phyloP scores from a whole-genome alignment of 2,113 vertebrate genomes.

The Silurus glanis region DNA sequence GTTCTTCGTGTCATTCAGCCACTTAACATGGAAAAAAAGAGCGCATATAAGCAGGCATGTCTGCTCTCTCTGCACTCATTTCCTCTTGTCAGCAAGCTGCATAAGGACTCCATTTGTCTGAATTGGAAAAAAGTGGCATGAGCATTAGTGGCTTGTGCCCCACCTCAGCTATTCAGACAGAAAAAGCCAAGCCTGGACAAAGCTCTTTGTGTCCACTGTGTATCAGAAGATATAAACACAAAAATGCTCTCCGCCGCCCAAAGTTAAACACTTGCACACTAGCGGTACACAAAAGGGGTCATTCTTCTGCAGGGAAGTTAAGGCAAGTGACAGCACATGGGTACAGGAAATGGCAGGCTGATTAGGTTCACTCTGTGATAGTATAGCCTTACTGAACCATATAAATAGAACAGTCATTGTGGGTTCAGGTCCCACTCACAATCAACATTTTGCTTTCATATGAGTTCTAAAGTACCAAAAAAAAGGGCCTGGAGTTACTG shows the following conservation, averaged over 20 bases:
- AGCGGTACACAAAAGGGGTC: slow-evolving; percentile 83
- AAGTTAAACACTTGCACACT: slow-evolving; percentile 91
- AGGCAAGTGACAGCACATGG: slow-evolving; percentile 83
- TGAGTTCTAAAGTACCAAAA: not conserved
- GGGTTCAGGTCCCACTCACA: slow-evolving; percentile 58
- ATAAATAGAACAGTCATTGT: slow-evolving; percentile 89
- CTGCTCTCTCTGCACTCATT: slow-evolving; percentile 61
- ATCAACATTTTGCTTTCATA: not conserved
- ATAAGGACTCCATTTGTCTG: slow-evolving; percentile 62
- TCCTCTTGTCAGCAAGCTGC: slow-evolving; percentile 55
- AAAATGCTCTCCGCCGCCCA: slow-evolving; percentile 81
- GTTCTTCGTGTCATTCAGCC: slow-evolving; percentile 5
- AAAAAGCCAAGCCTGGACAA: slow-evolving; percentile 76
- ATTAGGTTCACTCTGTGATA: slow-evolving; percentile 97
- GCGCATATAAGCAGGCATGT: not conserved
- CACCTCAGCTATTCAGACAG: slow-evolving; percentile 74
- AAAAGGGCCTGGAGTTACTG: not conserved
- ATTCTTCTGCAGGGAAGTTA: slow-evolving; percentile 85
- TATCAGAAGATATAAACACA: slow-evolving; percentile 91
- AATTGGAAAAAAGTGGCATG: slow-evolving; percentile 50
- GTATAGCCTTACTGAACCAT: slow-evolving; percentile 76
- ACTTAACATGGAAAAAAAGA: slow-evolving; percentile 28
- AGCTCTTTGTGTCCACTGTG: slow-evolving; percentile 83
- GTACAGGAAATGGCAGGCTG: slow-evolving; percentile 91
- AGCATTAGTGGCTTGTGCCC: slow-evolving; percentile 53